These are phyloP conservation scores for Cromileptes altivelis DNA, from an alignment of 2,113 vertebrate species.

Conservation along the genomic window DNA sequence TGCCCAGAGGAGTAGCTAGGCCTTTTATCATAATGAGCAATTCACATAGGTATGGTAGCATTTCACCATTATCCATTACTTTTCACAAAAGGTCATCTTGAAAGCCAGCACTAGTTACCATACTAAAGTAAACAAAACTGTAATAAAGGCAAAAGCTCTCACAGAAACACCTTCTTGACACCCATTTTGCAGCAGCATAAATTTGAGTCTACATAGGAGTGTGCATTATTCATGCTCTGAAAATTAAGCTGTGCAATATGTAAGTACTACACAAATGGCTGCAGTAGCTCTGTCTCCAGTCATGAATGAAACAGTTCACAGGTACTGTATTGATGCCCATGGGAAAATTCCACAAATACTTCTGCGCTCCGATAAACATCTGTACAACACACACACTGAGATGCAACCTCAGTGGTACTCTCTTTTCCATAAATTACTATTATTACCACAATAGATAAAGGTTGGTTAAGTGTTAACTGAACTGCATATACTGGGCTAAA, in stretches of 20 bases:
- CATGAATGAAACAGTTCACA: conserved; percentile 26
- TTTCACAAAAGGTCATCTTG: conserved; percentile 56
- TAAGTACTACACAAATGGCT: conserved; percentile 5
- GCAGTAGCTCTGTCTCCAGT: conserved; percentile 15
- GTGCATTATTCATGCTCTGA: conserved; percentile 51
- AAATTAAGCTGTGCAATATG: conserved; percentile 15
- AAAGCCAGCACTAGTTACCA: conserved; percentile 14
- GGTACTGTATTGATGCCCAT: background rate
- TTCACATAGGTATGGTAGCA: conserved; percentile 21
- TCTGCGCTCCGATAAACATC: conserved; percentile 8
- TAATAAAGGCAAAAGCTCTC: conserved; percentile 14
- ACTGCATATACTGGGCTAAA: conserved; percentile 3
- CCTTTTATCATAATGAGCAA: conserved; percentile 47
- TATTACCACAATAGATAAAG: background rate
- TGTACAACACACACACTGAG: background rate
- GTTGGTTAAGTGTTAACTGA: conserved; percentile 11
- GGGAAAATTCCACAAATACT: conserved; percentile 13
- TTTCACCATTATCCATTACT: conserved; percentile 36
- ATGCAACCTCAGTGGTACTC: background rate
- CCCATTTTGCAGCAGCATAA: conserved; percentile 19
- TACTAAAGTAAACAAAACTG: conserved; percentile 45
- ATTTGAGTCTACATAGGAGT: background rate
- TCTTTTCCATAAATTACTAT: background rate
- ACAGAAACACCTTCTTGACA: conserved; percentile 9
- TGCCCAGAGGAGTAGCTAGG: conserved; percentile 1